phyloP scores from a whole-genome alignment of 2,797 vertebrate genomes.

The Tangara arthus region DNA sequence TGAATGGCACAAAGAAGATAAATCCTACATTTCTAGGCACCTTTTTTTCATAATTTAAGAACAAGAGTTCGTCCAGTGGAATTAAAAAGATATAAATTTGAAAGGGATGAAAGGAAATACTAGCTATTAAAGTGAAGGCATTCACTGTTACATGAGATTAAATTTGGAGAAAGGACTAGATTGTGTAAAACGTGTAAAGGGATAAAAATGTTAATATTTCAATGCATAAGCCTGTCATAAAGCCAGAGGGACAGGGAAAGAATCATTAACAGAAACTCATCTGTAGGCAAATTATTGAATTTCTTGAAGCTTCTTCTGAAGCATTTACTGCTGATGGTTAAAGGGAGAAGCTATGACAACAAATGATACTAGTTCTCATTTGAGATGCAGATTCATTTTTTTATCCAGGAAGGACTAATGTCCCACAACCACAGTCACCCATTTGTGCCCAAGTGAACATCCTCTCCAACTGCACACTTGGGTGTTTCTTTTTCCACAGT shows the following conservation, averaged over 20 bases:
- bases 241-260: not conserved
- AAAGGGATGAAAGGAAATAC: conserved; percentile 7
- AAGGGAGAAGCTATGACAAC: not conserved
- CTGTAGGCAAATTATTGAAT: not conserved
- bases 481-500: not conserved
- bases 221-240: not conserved
- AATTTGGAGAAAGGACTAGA: not conserved
- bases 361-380: not conserved
- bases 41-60: not conserved
- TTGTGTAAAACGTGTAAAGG: not conserved
- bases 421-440: not conserved
- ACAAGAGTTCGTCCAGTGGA: not conserved
- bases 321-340: not conserved
- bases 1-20: not conserved
- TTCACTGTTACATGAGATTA: conserved; percentile 3
- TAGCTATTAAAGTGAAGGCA: not conserved
- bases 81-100: conserved; percentile 18
- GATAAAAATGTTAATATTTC: not conserved
- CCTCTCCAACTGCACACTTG: not conserved
- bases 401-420: not conserved
- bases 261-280: not conserved
- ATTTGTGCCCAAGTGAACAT: not conserved
- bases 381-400: not conserved
- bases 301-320: not conserved
- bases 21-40: not conserved